Base-by-base conservation (phyloP, 2,113 vertebrate species). In the Catharus minimus region DNA sequence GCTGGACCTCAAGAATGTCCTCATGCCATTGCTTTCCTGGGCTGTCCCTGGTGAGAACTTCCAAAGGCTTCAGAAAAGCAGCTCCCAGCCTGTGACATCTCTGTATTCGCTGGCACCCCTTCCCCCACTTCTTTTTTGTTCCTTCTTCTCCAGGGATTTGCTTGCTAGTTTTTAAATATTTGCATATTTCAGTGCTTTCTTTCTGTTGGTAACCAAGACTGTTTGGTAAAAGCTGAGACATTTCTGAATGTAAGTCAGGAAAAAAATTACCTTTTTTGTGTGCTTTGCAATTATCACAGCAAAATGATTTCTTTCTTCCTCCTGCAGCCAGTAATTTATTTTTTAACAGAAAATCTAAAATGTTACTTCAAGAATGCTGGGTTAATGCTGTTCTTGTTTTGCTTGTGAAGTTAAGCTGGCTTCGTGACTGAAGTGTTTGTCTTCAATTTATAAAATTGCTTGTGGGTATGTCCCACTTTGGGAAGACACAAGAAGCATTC, bases 141-240 rank as follows among this genome's bases (percentile, higher is more conserved):
- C n/a, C 32, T 58, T 52, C 39, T 90, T 73, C 94, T 82, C 84
- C 71, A 43, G 81, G 87, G 84, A 78, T 73, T 82, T 91, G 41
- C 87, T 89, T 56, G 62, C 74, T 89, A 28, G 62, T 94, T 93
- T 94, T 90, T 60, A 68, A 94, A 92, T 93, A 84, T 90, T 95
- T 90, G 91, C 89, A 78, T 96, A 84, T 96, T 90, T 86, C 83
- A 56, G 77, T 71, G 83, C 28, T 92, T 92, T 77, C 95, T 95
- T 97, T 96, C 68, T 88, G 85, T 68, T 95, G 94, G 96, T 97
- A 97, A 96, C 96, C 92, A 87, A 88, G 58, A 91, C 82, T 86
- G 67, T 88, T 90, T 88, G 66, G 86, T 74, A 64, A 95, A 93
- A 92, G 89, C 92, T 64, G 91, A 93, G 87, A 88, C 74, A 57